These are phyloP conservation scores for Leuciscus idus DNA, from an alignment of 2,113 vertebrate species.

Conservation along the genomic window DNA sequence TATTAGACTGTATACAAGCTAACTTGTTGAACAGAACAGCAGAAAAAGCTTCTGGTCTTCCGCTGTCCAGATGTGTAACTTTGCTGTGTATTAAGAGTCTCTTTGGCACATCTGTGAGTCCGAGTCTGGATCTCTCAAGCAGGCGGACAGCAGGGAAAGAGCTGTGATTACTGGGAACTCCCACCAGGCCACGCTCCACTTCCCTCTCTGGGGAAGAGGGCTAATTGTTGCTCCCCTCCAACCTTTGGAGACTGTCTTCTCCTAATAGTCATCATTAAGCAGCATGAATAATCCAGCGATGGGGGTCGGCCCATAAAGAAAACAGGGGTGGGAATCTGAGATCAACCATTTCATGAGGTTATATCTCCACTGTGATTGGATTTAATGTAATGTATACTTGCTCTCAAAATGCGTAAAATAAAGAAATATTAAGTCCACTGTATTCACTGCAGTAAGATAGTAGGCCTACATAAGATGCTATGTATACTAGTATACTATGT, in stretches of 20 bases:
- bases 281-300: slow-evolving; percentile 38
- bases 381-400: not conserved
- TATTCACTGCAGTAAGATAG: not conserved
- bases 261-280: slow-evolving; percentile 55
- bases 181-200: slow-evolving; percentile 52
- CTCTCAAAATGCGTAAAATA: not conserved
- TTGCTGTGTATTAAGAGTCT: not conserved
- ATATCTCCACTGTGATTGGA: slow-evolving; percentile 10
- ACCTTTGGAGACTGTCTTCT: slow-evolving; percentile 47
- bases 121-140: slow-evolving; percentile 12
- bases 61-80: slow-evolving; percentile 1
- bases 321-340: slow-evolving; percentile 38
- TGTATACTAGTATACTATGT: too few relatives aligned
- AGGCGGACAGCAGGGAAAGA: not conserved
- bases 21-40: not conserved
- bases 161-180: slow-evolving; percentile 51
- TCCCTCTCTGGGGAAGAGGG: slow-evolving; percentile 45
- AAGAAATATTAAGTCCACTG: not conserved
- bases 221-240: slow-evolving; percentile 57
- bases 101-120: not conserved
- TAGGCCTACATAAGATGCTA: not conserved
- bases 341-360: slow-evolving; percentile 34
- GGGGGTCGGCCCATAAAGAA: slow-evolving; percentile 32
- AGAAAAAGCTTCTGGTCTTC: slow-evolving; percentile 1
- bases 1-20: not conserved